phyloP scores from a whole-genome alignment of 1,140 invertebrate species.

The Atta texana region DNA sequence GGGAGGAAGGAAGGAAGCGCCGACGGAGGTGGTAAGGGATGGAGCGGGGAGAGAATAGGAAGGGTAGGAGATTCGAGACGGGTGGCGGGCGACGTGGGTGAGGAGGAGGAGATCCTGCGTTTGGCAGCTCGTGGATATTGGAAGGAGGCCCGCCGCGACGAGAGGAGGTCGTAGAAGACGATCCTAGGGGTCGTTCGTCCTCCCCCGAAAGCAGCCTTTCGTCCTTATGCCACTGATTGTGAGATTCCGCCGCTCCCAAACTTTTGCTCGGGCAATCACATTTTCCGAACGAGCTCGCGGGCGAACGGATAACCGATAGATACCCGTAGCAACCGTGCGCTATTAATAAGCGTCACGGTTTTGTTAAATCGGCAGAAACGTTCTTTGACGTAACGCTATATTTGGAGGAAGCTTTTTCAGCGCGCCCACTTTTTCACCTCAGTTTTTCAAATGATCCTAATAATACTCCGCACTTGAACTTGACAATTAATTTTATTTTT shows the following conservation, averaged over 20 bases:
- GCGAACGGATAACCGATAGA: slow-evolving; percentile 65
- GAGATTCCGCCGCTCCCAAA: slow-evolving; percentile 54
- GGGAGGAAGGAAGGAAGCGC: slow-evolving; percentile 46
- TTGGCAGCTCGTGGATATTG: slow-evolving; percentile 83
- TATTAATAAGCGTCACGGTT: slow-evolving; percentile 59
- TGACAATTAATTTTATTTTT: background rate
- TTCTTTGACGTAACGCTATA: background rate
- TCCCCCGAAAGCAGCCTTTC: slow-evolving; percentile 26
- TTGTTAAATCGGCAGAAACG: slow-evolving; percentile 20
- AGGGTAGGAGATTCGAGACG: slow-evolving; percentile 46
- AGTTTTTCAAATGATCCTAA: background rate
- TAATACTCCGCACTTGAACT: background rate
- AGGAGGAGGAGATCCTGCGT: slow-evolving; percentile 71
- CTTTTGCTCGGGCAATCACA: slow-evolving; percentile 63
- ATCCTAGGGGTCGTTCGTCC: slow-evolving; percentile 59
- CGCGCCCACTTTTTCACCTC: background rate
- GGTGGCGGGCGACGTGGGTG: slow-evolving; percentile 49
- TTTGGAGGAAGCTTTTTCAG: background rate
- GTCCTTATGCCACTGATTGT: slow-evolving; percentile 35
- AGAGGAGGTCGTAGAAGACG: slow-evolving; percentile 69
- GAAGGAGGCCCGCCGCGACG: slow-evolving; percentile 71
- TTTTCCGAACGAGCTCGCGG: slow-evolving; percentile 38
- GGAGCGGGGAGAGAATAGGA: slow-evolving; percentile 24
- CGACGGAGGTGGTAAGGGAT: slow-evolving; percentile 2
- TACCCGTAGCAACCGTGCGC: slow-evolving; percentile 27